Evolutionary conservation across 2,888 invertebrate genomes (phyloP).

Genomic region (Rhagonycha fulva): DNA sequence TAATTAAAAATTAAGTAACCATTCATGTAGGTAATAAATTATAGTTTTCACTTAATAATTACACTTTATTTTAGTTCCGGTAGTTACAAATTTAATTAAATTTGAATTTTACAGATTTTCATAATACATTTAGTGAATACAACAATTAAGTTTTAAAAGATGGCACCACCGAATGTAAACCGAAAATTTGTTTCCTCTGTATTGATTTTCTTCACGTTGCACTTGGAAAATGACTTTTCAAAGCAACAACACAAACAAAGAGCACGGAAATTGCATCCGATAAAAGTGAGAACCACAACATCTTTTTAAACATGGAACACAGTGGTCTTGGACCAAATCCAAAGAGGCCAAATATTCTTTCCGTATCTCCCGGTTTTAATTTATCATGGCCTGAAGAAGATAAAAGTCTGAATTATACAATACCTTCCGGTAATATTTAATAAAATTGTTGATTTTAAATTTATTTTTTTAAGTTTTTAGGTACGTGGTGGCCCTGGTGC

Average conservation of each 20-base stretch:
- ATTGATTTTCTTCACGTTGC: background rate
- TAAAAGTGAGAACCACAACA: background rate
- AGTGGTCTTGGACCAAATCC: slow-evolving; percentile 51
- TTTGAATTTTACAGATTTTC: background rate
- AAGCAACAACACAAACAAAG: background rate
- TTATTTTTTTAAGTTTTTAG: slow-evolving; percentile 41
- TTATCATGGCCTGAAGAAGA: slow-evolving; percentile 49
- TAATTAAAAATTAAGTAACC: background rate
- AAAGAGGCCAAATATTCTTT: slow-evolving; percentile 48
- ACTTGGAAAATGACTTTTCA: background rate
- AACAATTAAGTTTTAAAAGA: background rate
- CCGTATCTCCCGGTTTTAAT: slow-evolving; percentile 48
- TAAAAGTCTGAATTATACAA: slow-evolving; percentile 50
- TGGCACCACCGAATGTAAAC: background rate
- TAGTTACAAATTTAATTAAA: background rate
- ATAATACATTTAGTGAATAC: background rate
- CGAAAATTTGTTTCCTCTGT: background rate
- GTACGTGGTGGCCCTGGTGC: slow-evolving; percentile 72
- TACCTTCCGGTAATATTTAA: slow-evolving; percentile 50
- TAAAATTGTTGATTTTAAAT: background rate
- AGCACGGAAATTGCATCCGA: background rate
- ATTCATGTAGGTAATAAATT: background rate
- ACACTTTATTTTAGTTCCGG: background rate
- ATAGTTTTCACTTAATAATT: background rate
- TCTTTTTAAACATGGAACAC: background rate